Conservation (phyloP, 2,888 invertebrate species). For the Thelaira solivaga region DNA sequence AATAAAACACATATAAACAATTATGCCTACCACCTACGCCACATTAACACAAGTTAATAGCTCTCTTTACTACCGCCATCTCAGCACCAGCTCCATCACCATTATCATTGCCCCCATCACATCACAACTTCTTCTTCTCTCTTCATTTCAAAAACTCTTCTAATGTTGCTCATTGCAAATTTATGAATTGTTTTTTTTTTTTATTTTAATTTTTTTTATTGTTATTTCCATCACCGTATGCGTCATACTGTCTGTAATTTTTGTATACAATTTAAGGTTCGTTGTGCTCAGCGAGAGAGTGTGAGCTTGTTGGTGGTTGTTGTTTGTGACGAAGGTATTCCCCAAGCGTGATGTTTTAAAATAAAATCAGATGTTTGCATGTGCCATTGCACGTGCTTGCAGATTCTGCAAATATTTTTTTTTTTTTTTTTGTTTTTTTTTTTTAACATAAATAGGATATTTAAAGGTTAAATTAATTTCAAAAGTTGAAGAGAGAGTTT, state of each 20-base stretch:
- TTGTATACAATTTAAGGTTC: slow-evolving; percentile 11
- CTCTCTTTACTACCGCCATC: background rate
- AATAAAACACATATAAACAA: background rate
- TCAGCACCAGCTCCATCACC: background rate
- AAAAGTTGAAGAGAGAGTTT: background rate
- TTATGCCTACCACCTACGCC: background rate
- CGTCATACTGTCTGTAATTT: slow-evolving; percentile 48
- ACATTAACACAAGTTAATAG: slow-evolving; percentile 20
- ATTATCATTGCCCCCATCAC: no score
- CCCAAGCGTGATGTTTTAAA: slow-evolving; percentile 11
- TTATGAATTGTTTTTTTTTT: background rate
- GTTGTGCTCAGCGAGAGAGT: slow-evolving; percentile 7
- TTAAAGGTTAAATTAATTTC: background rate
- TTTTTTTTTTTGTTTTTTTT: no score
- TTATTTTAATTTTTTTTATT: background rate
- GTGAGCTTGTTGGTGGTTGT: background rate
- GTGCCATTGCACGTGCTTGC: slow-evolving; percentile 46
- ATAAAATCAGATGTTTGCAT: slow-evolving; percentile 28
- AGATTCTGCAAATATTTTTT: slow-evolving; percentile 17
- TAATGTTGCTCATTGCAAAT: background rate
- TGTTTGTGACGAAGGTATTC: slow-evolving; percentile 40
- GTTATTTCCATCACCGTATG: slow-evolving; percentile 6
- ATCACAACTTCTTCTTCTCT: background rate
- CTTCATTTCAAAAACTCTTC: background rate
- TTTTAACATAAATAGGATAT: background rate